Percentiles rank a stretch among this genome's conserved stretches.
Evolutionary conservation across 2,888 invertebrate genomes (phyloP).

Genomic region (Phengaris arion): DNA sequence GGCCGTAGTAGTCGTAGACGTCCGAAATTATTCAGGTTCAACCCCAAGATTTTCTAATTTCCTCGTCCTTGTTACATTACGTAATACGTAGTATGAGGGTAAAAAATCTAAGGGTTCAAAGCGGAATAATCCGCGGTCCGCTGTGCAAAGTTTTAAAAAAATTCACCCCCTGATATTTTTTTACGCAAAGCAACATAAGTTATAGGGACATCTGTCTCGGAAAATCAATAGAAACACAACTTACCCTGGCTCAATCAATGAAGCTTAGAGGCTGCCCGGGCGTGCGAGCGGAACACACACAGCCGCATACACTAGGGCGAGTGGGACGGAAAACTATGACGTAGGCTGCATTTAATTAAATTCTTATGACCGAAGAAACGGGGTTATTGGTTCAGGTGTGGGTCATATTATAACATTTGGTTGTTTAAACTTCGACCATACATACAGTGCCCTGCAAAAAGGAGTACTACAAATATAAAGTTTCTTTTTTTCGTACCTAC

Average conservation of each 20-base stretch:
- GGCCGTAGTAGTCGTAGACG: too few relatives aligned
- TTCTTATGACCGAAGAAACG: conserved; percentile 8
- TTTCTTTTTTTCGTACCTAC: too few relatives aligned
- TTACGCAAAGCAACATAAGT: conserved; percentile 4
- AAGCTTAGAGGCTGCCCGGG: conserved; percentile 32
- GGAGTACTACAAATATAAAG: too few relatives aligned
- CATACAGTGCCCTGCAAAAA: too few relatives aligned
- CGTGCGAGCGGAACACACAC: conserved; percentile 32
- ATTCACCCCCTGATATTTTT: not conserved
- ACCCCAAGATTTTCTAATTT: too few relatives aligned
- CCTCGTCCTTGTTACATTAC: too few relatives aligned
- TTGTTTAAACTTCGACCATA: not conserved
- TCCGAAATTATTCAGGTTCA: too few relatives aligned
- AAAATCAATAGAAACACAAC: conserved; percentile 39
- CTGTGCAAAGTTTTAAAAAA: too few relatives aligned
- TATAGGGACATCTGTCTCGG: conserved; percentile 26
- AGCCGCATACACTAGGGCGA: conserved; percentile 22
- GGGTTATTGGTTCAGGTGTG: conserved; percentile 9
- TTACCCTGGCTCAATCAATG: conserved; percentile 42
- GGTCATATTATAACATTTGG: not conserved
- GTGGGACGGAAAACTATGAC: conserved; percentile 18
- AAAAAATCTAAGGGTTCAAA: too few relatives aligned
- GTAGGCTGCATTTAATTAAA: conserved; percentile 10
- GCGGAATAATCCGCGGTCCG: too few relatives aligned
- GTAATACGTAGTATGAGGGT: too few relatives aligned